These are phyloP conservation scores for Trichoplusia ni DNA, from an alignment of 1,140 invertebrate genomes.

Conservation along the genomic window DNA sequence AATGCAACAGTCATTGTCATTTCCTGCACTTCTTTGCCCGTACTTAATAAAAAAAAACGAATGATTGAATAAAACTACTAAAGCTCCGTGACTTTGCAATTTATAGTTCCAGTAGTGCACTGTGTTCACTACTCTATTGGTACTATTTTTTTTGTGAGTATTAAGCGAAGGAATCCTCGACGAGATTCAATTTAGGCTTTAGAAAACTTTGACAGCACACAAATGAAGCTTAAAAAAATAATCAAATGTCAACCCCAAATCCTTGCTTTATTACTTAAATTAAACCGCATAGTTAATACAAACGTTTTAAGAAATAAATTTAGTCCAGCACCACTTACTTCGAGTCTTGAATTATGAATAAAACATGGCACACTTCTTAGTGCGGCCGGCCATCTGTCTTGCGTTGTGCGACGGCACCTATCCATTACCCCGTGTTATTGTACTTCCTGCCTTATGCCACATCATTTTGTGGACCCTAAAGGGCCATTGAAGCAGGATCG, in stretches of 20 bases:
- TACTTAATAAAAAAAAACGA: no score
- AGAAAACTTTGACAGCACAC: no score
- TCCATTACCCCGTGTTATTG: conserved; percentile 26
- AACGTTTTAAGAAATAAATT: conserved; percentile 58
- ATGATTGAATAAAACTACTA: no score
- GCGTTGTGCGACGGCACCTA: conserved; percentile 16
- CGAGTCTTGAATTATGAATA: conserved; percentile 47
- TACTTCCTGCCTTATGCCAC: conserved; percentile 30
- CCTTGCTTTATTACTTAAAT: conserved; percentile 35
- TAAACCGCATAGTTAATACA: conserved; percentile 39
- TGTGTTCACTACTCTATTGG: no score
- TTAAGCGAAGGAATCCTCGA: no score
- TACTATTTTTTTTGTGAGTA: no score
- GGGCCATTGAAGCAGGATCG: conserved; percentile 24
- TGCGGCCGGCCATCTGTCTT: conserved; percentile 42
- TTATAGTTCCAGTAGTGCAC: no score
- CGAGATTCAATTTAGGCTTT: no score
- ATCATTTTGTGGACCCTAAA: conserved; percentile 14
- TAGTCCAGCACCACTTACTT: conserved; percentile 41
- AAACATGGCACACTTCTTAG: conserved; percentile 44
- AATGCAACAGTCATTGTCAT: no score
- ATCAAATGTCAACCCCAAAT: no score
- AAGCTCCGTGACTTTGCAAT: no score
- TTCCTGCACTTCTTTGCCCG: no score
- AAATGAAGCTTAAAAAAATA: neutral